Base-by-base conservation (phyloP, 2,797 vertebrate species). In the Spheniscus humboldti region DNA sequence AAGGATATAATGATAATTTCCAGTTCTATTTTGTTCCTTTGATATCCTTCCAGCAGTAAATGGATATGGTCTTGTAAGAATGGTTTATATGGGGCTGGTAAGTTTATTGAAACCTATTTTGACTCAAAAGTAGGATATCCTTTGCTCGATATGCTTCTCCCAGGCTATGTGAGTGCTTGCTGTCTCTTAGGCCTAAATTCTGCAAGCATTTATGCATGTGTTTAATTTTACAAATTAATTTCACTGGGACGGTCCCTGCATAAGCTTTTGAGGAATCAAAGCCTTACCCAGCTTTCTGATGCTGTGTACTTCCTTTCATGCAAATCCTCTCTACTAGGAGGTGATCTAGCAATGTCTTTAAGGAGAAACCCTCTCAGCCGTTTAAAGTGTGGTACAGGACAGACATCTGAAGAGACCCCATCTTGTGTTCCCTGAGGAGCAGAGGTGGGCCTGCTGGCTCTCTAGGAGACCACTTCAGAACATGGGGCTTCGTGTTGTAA, bases 211-310 rank as follows among this genome's bases (percentile, higher is more conserved):
- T 92, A 50, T 79, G 55, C 57, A 14, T 19, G 9, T 68, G 48
- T 85, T 95, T 92, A 89, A 81, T 93, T 92, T 76, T 63, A 68
- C 63, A 93, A 93, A 90, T 82, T 89, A 56, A 89, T 95, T 95
- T 95, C 86, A 53, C 52, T 89, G 88, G 64, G 90, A 64, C 77
- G 62, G 25, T 57, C 24, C 41, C 14, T 86, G 53, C 3, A 0
- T 43, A 74, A 73, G 62, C 53, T 85, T 83, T 52, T 74, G 45
- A 85, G 85, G 67, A 90, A 92, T 53, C 45, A 86, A 93, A 93
- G n/a, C 37, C 25, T 86, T 77, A 76, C 31, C 14, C 19, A 41
- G 41, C 37, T 86, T 87, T 82, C 59, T 91, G 47, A 53, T 60
- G 59, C 39, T 39, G 10, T 25, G 13, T 86, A 83, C n/a, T 82